Evolutionary conservation across 1,140 invertebrate genomes (phyloP).

Genomic region (Macrocentrus cingulum): DNA sequence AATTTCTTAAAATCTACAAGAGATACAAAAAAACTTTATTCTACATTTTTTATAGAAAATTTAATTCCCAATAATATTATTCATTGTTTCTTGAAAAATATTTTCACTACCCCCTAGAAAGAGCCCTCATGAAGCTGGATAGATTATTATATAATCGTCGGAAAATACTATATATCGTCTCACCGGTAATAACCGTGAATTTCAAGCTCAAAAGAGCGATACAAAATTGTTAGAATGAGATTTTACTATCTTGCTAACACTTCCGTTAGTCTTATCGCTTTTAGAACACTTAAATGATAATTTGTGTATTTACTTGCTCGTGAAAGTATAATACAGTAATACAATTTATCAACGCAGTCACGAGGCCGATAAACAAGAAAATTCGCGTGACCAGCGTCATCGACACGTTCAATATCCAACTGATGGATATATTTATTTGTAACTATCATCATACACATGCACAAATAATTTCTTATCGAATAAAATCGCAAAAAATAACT

Average conservation of each 20-base stretch:
- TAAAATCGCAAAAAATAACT: too few species aligned
- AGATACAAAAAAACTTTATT: too few species aligned
- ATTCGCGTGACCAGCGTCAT: conserved; percentile 11
- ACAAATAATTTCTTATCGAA: too few species aligned
- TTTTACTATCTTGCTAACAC: conserved; percentile 13
- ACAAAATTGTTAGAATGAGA: conserved; percentile 18
- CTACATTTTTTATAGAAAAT: too few species aligned
- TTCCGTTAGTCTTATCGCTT: conserved; percentile 45
- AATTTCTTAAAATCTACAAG: too few species aligned
- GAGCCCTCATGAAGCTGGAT: neutral
- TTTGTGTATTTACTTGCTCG: conserved; percentile 46
- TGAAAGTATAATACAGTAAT: conserved; percentile 26
- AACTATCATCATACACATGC: too few species aligned
- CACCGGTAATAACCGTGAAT: conserved; percentile 17
- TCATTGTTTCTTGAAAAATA: too few species aligned
- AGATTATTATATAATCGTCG: neutral
- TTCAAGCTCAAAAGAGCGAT: conserved; percentile 5
- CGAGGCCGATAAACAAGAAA: conserved; percentile 7
- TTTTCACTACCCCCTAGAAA: too few species aligned
- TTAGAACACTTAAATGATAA: conserved; percentile 43
- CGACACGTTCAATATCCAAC: conserved; percentile 10
- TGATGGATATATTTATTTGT: too few species aligned
- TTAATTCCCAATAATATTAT: too few species aligned
- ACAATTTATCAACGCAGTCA: conserved; percentile 13
- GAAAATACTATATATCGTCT: too few species aligned